Evolutionary conservation across 2,113 vertebrate species (phyloP).

Genomic region (Prolemur simus): DNA sequence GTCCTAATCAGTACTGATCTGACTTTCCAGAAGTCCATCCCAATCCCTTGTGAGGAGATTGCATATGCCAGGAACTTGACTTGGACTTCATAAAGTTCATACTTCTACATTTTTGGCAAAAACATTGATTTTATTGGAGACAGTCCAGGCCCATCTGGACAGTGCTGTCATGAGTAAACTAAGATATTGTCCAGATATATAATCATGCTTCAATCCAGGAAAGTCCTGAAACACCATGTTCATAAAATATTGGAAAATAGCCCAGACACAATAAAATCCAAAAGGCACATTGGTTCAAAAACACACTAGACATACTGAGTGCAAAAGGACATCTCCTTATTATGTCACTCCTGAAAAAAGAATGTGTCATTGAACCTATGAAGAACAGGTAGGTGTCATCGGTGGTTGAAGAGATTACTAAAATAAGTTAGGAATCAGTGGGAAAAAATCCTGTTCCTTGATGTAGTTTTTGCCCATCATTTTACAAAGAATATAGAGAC

Average conservation of each 20-base stretch:
- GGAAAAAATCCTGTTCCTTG: background rate
- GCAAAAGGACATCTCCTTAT: background rate
- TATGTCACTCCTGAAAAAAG: background rate
- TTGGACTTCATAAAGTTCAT: slow-evolving; percentile 50
- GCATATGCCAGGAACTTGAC: slow-evolving; percentile 25
- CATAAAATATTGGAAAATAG: slow-evolving; percentile 52
- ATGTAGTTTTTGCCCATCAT: background rate
- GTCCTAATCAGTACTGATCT: slow-evolving; percentile 45
- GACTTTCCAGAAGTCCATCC: slow-evolving; percentile 43
- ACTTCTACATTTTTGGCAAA: slow-evolving; percentile 56
- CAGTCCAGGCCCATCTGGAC: slow-evolving; percentile 53
- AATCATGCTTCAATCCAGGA: slow-evolving; percentile 52
- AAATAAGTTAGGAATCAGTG: background rate
- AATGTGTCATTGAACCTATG: background rate
- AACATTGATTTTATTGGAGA: slow-evolving; percentile 14
- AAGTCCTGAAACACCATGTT: slow-evolving; percentile 38
- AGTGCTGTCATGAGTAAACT: slow-evolving; percentile 41
- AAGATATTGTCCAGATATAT: slow-evolving; percentile 63
- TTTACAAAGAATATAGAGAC: background rate
- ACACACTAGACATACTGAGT: background rate
- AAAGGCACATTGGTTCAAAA: slow-evolving; percentile 43
- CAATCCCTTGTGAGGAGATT: slow-evolving; percentile 51
- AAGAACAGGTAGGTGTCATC: background rate
- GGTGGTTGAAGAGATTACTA: background rate
- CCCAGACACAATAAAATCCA: slow-evolving; percentile 53